These are phyloP conservation scores for Gymnocheta viridis DNA, from an alignment of 2,888 invertebrate species.

Conservation along the genomic window DNA sequence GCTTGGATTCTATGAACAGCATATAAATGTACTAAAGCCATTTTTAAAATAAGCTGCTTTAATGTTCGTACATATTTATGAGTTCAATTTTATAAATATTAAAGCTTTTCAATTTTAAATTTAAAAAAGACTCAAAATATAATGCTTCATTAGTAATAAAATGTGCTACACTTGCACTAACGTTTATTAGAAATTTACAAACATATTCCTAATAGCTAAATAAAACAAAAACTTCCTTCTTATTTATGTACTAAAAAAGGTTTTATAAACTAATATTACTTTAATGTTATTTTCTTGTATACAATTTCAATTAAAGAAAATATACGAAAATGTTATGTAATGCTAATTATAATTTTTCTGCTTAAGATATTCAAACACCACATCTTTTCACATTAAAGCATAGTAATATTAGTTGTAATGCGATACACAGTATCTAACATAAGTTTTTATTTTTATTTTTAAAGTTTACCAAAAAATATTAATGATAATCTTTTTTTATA, in stretches of 20 bases:
- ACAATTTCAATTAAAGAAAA: slow-evolving; percentile 16
- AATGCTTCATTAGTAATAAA: no score
- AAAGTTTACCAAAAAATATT: no score
- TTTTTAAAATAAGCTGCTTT: no score
- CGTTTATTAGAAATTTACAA: background rate
- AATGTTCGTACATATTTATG: no score
- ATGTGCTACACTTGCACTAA: no score
- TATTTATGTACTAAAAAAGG: slow-evolving; percentile 11
- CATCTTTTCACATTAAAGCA: background rate
- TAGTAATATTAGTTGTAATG: background rate
- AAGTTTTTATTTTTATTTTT: background rate
- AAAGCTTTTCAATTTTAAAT: no score
- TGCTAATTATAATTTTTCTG: background rate
- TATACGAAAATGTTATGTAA: slow-evolving; percentile 15
- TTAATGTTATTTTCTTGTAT: background rate
- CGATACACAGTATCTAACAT: background rate
- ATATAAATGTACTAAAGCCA: no score
- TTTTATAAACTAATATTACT: slow-evolving; percentile 40
- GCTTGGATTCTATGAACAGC: no score
- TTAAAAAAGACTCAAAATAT: no score
- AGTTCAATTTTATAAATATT: no score
- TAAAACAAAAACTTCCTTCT: background rate
- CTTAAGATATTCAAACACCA: background rate
- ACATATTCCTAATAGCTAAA: background rate
- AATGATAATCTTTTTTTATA: no score